Percentiles rank a stretch among this genome's conserved stretches.
phyloP scores from a whole-genome alignment of 1,140 invertebrate genomes.

The Cydia pomonella region DNA sequence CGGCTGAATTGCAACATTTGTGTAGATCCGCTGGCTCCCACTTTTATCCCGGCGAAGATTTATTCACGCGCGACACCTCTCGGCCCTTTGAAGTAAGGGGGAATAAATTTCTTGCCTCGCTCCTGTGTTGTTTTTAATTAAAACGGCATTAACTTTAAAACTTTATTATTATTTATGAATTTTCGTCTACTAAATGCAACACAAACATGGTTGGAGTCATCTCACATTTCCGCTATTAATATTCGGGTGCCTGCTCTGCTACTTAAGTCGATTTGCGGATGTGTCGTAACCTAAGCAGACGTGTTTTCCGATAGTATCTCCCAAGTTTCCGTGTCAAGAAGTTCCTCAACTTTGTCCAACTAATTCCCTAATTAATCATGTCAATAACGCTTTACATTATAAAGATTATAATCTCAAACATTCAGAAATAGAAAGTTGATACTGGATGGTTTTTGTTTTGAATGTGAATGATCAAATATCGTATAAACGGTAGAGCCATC shows the following conservation, averaged over 20 bases:
- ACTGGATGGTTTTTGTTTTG: background rate
- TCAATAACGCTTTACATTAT: background rate
- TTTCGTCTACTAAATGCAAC: background rate
- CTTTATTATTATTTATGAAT: constrained; percentile 47
- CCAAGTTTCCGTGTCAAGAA: constrained; percentile 20
- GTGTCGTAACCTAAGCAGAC: constrained; percentile 15
- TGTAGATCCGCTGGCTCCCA: constrained; percentile 61
- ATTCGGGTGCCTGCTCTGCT: background rate
- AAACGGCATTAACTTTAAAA: constrained; percentile 60
- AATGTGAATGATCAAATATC: constrained; percentile 40
- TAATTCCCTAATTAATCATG: constrained; percentile 13
- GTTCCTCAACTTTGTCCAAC: constrained; percentile 1
- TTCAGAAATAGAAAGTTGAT: constrained; percentile 20
- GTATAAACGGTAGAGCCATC: constrained; percentile 56
- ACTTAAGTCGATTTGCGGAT: background rate
- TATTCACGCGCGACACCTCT: constrained; percentile 64
- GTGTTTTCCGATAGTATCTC: constrained; percentile 19
- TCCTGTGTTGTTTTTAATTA: constrained; percentile 69
- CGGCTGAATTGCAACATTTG: constrained; percentile 66
- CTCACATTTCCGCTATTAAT: constrained; percentile 19
- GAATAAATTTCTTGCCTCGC: constrained; percentile 65
- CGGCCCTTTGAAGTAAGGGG: constrained; percentile 71
- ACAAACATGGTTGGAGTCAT: constrained; percentile 4
- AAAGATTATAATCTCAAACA: background rate
- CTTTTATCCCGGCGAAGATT: constrained; percentile 66